These are phyloP conservation scores for Equus quagga DNA, from an alignment of 2,113 vertebrate species.

Conservation along the genomic window DNA sequence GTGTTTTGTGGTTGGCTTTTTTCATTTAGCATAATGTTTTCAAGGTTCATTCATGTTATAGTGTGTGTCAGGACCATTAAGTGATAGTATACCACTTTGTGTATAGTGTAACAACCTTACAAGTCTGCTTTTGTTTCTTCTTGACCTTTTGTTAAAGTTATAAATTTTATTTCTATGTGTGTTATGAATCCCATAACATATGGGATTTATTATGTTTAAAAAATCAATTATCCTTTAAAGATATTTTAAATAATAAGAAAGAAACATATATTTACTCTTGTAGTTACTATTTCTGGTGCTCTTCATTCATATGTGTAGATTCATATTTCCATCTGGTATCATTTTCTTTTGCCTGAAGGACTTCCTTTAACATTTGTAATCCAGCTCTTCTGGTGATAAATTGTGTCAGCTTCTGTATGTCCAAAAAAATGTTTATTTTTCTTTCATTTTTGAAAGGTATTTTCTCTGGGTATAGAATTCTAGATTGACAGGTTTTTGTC, in stretches of 20 bases:
- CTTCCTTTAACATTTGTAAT: not conserved
- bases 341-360: conserved; percentile 24
- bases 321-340: not conserved
- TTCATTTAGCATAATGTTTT: not conserved
- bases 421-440: not conserved
- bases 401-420: not conserved
- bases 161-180: not conserved
- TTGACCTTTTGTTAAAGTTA: not conserved
- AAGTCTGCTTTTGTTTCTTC: not conserved
- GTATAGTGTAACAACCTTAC: not conserved
- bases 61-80: not conserved
- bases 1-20: not conserved
- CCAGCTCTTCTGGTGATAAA: not conserved
- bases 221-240: not conserved
- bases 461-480: not conserved
- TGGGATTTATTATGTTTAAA: not conserved
- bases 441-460: not conserved
- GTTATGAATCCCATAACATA: not conserved
- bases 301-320: not conserved
- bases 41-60: not conserved
- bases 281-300: not conserved
- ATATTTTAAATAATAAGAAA: conserved; percentile 18
- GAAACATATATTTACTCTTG: not conserved
- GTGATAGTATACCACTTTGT: not conserved
- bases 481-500: not conserved